Conservation (phyloP, 2,888 invertebrate genomes). For the Pseudococcus jackbeardsleyi region DNA sequence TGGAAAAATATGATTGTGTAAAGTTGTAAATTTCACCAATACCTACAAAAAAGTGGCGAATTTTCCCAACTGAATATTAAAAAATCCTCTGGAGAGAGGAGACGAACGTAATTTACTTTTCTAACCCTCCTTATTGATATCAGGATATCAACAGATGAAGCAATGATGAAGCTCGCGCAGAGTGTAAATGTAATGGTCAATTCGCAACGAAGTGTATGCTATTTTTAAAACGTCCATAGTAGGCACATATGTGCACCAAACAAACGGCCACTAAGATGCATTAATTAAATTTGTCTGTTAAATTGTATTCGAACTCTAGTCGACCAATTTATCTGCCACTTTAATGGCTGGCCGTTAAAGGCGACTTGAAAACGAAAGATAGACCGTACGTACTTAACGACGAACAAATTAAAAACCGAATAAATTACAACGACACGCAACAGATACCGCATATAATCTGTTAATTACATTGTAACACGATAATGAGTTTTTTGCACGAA, state of each 20-base stretch:
- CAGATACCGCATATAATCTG: constrained; percentile 28
- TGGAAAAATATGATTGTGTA: too few relatives aligned
- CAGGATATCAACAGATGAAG: background rate
- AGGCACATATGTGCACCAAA: background rate
- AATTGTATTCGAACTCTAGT: background rate
- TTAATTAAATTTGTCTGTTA: constrained; percentile 38
- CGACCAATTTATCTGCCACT: constrained; percentile 36
- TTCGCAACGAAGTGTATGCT: background rate
- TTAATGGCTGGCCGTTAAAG: constrained; percentile 38
- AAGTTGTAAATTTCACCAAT: too few relatives aligned
- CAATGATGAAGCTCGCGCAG: background rate
- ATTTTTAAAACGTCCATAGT: background rate
- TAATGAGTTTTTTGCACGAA: constrained; percentile 43
- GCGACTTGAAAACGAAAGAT: constrained; percentile 5
- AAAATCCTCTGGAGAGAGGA: too few relatives aligned
- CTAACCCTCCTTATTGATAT: too few relatives aligned
- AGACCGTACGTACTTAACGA: background rate
- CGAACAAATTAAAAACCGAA: constrained; percentile 36
- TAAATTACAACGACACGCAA: constrained; percentile 41
- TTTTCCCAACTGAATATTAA: too few relatives aligned
- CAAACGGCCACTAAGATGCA: background rate
- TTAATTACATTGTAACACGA: constrained; percentile 46
- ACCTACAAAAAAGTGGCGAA: too few relatives aligned
- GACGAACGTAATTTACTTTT: too few relatives aligned
- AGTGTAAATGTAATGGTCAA: constrained; percentile 17